Conservation (phyloP, 2,797 vertebrate species). For the Mormyrus proboscirostris region DNA sequence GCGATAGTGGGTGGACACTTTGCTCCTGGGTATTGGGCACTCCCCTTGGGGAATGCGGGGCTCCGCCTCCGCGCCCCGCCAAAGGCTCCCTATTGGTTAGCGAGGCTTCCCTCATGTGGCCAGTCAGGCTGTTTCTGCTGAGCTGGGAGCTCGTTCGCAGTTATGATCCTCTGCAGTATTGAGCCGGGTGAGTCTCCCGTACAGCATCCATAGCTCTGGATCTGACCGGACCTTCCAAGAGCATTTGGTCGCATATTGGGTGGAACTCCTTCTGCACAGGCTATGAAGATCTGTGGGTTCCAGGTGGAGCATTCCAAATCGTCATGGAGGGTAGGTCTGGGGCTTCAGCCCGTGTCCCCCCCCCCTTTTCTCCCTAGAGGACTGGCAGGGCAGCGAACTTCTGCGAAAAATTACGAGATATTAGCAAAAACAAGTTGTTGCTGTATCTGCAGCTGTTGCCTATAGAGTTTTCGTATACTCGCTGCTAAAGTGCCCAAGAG, state of each 20-base stretch:
- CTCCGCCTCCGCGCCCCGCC: background rate
- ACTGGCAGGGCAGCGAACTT: background rate
- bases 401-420: background rate
- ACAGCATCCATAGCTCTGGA: slow-evolving; percentile 56
- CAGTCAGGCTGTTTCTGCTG: slow-evolving; percentile 59
- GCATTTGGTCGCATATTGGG: background rate
- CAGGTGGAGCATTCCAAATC: slow-evolving; percentile 67
- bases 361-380: background rate
- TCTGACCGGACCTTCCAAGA: slow-evolving; percentile 34
- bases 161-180: slow-evolving; percentile 64
- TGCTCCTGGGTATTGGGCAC: background rate
- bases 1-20: background rate
- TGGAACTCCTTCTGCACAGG: slow-evolving; percentile 31
- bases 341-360: background rate
- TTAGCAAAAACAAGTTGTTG: background rate
- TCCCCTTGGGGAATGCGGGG: background rate
- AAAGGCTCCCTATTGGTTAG: background rate
- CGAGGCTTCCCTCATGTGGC: background rate
- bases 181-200: slow-evolving; percentile 71
- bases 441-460: background rate
- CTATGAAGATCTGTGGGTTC: slow-evolving; percentile 74
- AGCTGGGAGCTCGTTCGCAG: slow-evolving; percentile 60
- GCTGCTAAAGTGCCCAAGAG: background rate
- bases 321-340: slow-evolving; percentile 82
- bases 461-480: background rate